Evolutionary conservation across 2,113 vertebrate species (phyloP).

Genomic region (Catharus fuscescens): DNA sequence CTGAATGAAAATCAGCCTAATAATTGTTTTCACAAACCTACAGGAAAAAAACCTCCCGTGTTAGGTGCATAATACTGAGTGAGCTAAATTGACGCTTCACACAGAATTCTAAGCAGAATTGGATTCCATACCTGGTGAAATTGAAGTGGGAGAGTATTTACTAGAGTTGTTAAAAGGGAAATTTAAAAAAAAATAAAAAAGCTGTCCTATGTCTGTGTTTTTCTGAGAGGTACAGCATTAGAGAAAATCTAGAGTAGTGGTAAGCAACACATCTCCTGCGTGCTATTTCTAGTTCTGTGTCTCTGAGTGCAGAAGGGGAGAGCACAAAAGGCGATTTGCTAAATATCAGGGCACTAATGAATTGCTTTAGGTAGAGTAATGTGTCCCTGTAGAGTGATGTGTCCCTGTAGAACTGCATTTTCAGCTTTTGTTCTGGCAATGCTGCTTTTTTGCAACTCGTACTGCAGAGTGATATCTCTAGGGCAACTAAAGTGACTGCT

Average conservation of each 20-base stretch:
- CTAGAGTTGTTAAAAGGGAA: background rate
- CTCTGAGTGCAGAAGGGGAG: background rate
- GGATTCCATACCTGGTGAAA: background rate
- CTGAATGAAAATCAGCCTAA: background rate
- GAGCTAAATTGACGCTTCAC: background rate
- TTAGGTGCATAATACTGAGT: background rate
- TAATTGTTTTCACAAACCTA: background rate
- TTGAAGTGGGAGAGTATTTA: background rate
- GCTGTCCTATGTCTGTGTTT: background rate
- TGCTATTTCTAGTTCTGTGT: background rate
- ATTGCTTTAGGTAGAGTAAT: background rate
- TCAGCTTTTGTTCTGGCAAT: background rate
- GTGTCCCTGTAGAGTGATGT: fast-evolving
- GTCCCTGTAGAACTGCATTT: background rate
- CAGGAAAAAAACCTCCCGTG: background rate
- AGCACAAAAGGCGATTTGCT: background rate
- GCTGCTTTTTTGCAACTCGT: background rate
- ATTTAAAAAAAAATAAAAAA: background rate
- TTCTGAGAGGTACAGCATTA: background rate
- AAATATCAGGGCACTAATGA: background rate
- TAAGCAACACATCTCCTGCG: background rate
- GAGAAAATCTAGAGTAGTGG: background rate
- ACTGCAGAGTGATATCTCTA: background rate
- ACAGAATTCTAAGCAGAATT: background rate
- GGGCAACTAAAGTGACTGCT: background rate